These are phyloP conservation scores for Catostylus mosaicus DNA, from an alignment of 30 jellyfish, hydroid and myxozoan genomes.

Conservation along the genomic window DNA sequence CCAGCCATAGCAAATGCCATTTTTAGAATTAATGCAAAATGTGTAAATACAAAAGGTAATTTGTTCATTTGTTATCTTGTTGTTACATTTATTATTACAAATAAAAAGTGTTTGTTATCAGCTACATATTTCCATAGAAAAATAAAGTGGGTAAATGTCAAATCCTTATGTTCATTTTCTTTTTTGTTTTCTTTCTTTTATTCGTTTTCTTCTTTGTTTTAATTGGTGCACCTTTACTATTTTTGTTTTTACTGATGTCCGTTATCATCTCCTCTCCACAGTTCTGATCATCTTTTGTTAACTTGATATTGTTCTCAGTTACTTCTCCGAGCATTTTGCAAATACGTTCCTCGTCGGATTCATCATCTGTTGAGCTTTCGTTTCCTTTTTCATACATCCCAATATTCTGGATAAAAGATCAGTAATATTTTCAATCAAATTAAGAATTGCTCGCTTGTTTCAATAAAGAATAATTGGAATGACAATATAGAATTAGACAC, in stretches of 20 bases:
- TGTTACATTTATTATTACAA: too few relatives aligned
- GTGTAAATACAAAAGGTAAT: too few relatives aligned
- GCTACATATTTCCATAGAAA: not conserved
- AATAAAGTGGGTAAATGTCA: not conserved
- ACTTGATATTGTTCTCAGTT: conserved; percentile 26
- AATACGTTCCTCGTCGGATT: conserved; percentile 41
- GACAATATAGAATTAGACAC: too few relatives aligned
- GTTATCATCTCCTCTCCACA: not conserved
- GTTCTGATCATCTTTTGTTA: not conserved
- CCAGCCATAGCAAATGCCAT: too few relatives aligned
- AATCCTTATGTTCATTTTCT: not conserved
- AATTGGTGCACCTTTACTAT: not conserved
- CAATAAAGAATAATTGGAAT: too few relatives aligned
- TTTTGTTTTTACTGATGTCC: not conserved
- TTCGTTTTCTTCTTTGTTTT: not conserved
- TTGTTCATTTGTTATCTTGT: too few relatives aligned
- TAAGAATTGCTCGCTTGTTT: too few relatives aligned
- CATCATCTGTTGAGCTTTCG: conserved; percentile 45
- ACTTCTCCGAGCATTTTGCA: conserved; percentile 56
- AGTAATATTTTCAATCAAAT: not conserved
- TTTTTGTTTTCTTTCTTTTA: not conserved
- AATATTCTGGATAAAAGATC: conserved; percentile 25
- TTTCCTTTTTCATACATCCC: conserved; percentile 40
- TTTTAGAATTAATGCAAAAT: too few relatives aligned
- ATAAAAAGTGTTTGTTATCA: not conserved